Base-by-base conservation (phyloP, 2,113 vertebrate species). In the Octodon degus region DNA sequence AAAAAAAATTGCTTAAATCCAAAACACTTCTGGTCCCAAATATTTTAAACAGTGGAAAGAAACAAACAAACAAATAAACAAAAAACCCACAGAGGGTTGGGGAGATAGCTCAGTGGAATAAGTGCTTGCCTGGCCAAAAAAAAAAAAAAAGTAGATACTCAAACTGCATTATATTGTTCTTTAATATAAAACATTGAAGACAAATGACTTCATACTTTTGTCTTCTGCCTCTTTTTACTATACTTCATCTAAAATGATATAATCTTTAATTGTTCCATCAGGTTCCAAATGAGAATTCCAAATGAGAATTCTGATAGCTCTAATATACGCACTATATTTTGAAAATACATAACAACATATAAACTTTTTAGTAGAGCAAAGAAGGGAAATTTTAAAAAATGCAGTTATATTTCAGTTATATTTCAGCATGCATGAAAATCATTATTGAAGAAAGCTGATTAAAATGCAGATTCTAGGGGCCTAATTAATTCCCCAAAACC, bases 341-440 rank as follows among this genome's bases (percentile, higher is more conserved):
- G 55, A 80, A 90, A 92, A 62, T 74, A 96, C 22, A 14, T 63
- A 62, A 89, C 7, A 76, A 2, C 53, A 65, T 27, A 72, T 34
- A 79, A 13, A 58, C 68, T 84, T 72, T 93, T 80, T 85, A 93
- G 90, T 30, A 93, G 24, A 96, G 34, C n/a, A 94, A 96, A 96
- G 27, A 55, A 82, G 40, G 12, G 47, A 86, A 90, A 86, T 84
- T 76, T 76, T 14, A 76, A 93, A 97, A 50, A 84, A 87, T 82
- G 27, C 37, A 13, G 76, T 89, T 83, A 95, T 16, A 68, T 86
- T 53, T 5, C 32, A n/a, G 47, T 50, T 53, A 93, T 95, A 96
- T 95, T 89, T 93, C 83, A 92, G 47, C 55, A 93, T 83, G 81
- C 47, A 81, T 88, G 90, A 88, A 90, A 77, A 83, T 88, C 74